Evolutionary conservation across 1,140 invertebrate species (phyloP).

Genomic region (Copidosoma floridanum): DNA sequence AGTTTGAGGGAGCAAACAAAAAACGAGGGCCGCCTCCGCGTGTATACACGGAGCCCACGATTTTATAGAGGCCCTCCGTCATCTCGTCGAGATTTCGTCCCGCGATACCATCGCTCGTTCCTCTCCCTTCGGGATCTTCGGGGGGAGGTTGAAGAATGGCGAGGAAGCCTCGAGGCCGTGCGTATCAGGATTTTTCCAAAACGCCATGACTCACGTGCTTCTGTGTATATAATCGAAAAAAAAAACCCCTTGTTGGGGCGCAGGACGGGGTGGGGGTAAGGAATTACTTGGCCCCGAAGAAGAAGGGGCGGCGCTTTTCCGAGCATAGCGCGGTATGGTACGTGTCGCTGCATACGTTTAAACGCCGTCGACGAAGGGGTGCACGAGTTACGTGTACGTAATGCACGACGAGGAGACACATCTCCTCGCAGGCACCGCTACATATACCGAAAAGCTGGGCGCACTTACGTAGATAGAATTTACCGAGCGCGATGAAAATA

Average conservation of each 20-base stretch:
- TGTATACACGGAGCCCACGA: constrained; percentile 3
- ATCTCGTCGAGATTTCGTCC: constrained; percentile 11
- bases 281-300: constrained; percentile 26
- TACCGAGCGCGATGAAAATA: constrained; percentile 34
- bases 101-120: constrained; percentile 4
- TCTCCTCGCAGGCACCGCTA: not conserved
- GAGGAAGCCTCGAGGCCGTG: not conserved
- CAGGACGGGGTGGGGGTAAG: not conserved
- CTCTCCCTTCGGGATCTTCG: not conserved
- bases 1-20: not conserved
- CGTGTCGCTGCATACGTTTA: constrained; percentile 43
- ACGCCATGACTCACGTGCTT: constrained; percentile 5
- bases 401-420: constrained; percentile 27
- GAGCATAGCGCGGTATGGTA: constrained; percentile 27
- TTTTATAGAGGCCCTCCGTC: constrained; percentile 17
- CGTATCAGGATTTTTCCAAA: not conserved
- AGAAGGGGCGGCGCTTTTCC: not conserved
- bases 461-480: constrained; percentile 37
- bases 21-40: not conserved
- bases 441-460: not conserved
- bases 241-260: too few relatives aligned
- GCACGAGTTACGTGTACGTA: constrained; percentile 37
- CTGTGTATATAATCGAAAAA: constrained; percentile 13
- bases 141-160: not conserved
- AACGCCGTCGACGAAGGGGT: not conserved